phyloP scores from a whole-genome alignment of 2,113 vertebrate genomes.

The Mus spicilegus region DNA sequence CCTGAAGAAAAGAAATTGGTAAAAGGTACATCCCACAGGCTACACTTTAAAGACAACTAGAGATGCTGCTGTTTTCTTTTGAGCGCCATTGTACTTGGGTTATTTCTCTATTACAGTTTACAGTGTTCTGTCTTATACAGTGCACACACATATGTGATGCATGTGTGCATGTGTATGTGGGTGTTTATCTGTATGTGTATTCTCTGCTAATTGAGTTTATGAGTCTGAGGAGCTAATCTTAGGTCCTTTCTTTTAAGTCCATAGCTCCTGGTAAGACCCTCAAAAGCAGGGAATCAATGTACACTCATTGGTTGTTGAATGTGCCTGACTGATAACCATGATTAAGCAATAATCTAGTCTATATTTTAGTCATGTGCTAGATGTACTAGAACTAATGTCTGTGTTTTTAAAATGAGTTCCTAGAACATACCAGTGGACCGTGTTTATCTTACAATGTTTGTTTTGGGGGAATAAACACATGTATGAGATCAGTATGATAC shows the following conservation, averaged over 20 bases:
- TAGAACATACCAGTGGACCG: not conserved
- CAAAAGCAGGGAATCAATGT: not conserved
- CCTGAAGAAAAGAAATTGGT: not conserved
- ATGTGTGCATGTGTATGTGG: not conserved
- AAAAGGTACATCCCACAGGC: not conserved
- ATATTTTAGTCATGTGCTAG: not conserved
- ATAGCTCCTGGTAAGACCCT: not conserved
- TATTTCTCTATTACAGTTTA: not conserved
- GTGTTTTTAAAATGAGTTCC: slow-evolving; percentile 4
- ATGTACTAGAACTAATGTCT: not conserved
- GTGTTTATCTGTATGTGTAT: not conserved
- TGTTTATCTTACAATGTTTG: not conserved
- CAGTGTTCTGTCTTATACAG: not conserved
- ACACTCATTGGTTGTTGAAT: not conserved
- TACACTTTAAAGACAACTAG: not conserved
- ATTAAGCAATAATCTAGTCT: not conserved
- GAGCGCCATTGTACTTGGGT: not conserved
- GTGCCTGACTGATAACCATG: not conserved
- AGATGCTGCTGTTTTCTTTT: not conserved
- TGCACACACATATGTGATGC: not conserved
- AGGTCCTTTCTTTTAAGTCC: not conserved
- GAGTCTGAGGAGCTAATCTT: not conserved
- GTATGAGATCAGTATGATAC: not conserved
- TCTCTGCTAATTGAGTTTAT: not conserved
- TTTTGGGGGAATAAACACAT: not conserved